A percentile compares a stretch with the other conserved stretches of the same genome.
Conservation (phyloP, 2,113 vertebrate species). For the Candoia aspera region DNA sequence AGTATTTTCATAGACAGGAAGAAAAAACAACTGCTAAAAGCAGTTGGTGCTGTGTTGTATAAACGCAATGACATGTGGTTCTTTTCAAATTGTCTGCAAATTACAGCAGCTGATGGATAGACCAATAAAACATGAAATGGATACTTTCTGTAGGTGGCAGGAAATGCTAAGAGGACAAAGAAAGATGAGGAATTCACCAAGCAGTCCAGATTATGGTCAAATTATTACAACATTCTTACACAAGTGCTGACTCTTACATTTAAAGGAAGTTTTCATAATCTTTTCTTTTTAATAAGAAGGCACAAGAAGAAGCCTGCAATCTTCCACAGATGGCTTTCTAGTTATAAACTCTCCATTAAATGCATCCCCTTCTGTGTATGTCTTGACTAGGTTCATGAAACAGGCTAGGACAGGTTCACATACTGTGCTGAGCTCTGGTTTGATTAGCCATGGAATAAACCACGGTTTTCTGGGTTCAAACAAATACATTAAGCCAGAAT, state of each 20-base stretch:
- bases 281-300: neutral
- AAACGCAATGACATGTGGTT: neutral
- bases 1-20: neutral
- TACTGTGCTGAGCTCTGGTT: neutral
- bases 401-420: neutral
- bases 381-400: neutral
- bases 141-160: neutral
- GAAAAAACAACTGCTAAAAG: neutral
- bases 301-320: neutral
- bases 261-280: neutral
- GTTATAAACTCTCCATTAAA: neutral
- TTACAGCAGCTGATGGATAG: constrained; percentile 2
- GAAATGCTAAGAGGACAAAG: neutral
- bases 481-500: neutral
- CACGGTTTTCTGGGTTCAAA: neutral
- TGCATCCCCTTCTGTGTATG: neutral
- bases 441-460: neutral
- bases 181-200: neutral
- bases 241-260: neutral
- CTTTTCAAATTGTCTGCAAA: neutral
- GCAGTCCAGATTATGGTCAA: neutral
- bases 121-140: neutral
- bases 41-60: neutral
- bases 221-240: neutral
- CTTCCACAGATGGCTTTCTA: neutral